Evolutionary conservation across 2,888 invertebrate genomes (phyloP).

Genomic region (Mamestra brassicae): DNA sequence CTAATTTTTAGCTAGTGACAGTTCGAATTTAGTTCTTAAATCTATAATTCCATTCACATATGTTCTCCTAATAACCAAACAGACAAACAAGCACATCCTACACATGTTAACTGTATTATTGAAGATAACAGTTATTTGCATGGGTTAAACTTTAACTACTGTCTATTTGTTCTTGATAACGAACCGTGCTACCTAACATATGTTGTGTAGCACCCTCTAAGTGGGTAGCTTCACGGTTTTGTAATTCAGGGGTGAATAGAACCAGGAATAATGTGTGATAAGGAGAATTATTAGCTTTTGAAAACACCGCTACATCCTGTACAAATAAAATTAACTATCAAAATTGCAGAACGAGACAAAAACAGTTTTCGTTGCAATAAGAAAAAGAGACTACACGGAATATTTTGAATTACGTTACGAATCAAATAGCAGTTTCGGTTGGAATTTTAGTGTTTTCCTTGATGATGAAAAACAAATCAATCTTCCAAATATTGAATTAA

Average conservation of each 20-base stretch:
- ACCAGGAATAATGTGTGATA: conserved; percentile 28
- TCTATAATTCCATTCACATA: conserved; percentile 13
- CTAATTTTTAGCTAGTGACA: neutral
- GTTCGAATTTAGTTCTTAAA: neutral
- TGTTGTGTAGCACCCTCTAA: conserved; percentile 44
- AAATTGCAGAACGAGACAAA: no score
- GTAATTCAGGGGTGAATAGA: conserved; percentile 20
- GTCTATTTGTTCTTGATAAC: conserved; percentile 58
- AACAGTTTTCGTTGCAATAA: neutral
- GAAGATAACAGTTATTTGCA: conserved; percentile 61
- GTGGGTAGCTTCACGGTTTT: conserved; percentile 37
- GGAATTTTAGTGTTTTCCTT: no score
- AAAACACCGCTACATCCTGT: neutral
- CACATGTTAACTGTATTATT: conserved; percentile 57
- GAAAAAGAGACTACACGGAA: neutral
- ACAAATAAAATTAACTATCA: no score
- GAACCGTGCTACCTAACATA: conserved; percentile 41
- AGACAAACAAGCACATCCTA: conserved; percentile 53
- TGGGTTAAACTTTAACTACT: conserved; percentile 57
- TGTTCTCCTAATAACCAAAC: conserved; percentile 38
- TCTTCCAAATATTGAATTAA: no score
- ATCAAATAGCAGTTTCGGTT: neutral
- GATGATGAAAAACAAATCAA: no score
- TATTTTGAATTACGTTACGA: neutral
- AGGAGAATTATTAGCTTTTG: neutral